Conservation (phyloP, 2,797 vertebrate species). For the Loris lydekkerianus region DNA sequence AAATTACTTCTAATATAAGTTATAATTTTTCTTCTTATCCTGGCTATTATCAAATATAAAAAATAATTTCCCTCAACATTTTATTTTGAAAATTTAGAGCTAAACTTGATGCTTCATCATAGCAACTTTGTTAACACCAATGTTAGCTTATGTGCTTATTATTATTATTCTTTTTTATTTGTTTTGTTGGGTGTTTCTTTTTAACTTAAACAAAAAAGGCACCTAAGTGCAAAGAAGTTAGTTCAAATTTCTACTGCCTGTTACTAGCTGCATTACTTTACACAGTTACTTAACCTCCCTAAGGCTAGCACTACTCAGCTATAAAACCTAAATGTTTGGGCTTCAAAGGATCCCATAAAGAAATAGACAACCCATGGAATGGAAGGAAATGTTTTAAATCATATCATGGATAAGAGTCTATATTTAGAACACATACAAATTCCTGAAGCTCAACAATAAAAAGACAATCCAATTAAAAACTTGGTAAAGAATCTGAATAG, state of each 20-base stretch:
- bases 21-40: constrained; percentile 36
- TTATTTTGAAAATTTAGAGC: constrained; percentile 56
- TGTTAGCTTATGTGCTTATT: constrained; percentile 38
- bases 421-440: constrained; percentile 39
- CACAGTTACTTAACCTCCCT: constrained; percentile 38
- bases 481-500: constrained; percentile 36
- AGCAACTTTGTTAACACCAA: constrained; percentile 15
- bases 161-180: constrained; percentile 13
- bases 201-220: background rate
- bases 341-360: constrained; percentile 15
- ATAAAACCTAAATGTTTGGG: constrained; percentile 43
- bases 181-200: background rate
- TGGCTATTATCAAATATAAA: constrained; percentile 12
- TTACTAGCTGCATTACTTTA: background rate
- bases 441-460: constrained; percentile 38
- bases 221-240: constrained; percentile 40
- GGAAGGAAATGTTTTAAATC: constrained; percentile 51
- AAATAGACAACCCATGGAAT: constrained; percentile 5
- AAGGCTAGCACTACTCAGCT: background rate
- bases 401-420: constrained; percentile 3
- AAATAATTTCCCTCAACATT: background rate
- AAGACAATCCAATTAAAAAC: constrained; percentile 41
- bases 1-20: constrained; percentile 51
- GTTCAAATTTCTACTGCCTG: constrained; percentile 13
- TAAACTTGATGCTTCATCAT: constrained; percentile 30